Conservation (phyloP, 1,140 invertebrate genomes). For the Zaprionus tsacasi region DNA sequence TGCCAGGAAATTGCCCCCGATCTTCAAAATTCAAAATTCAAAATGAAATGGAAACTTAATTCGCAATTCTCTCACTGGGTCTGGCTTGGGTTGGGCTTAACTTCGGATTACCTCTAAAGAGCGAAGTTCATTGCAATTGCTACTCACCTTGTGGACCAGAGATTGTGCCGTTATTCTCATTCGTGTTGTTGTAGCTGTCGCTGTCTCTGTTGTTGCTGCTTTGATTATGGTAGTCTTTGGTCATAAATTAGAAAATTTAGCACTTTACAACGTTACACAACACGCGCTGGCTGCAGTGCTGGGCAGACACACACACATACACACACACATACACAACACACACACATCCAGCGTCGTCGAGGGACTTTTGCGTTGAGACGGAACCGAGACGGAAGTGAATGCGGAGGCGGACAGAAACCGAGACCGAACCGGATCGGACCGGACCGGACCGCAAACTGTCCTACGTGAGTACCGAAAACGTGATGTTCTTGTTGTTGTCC, state of each 20-base stretch:
- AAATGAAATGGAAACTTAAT: neutral
- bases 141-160: slow-evolving; percentile 61
- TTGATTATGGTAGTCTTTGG: slow-evolving; percentile 64
- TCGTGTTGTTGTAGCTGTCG: slow-evolving; percentile 26
- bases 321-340: slow-evolving; percentile 26
- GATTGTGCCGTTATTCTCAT: slow-evolving; percentile 45
- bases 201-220: slow-evolving; percentile 22
- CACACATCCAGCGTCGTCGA: neutral
- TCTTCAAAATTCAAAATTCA: neutral
- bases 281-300: slow-evolving; percentile 31
- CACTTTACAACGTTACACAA: slow-evolving; percentile 60
- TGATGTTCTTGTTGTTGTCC: slow-evolving; percentile 45
- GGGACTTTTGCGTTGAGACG: slow-evolving; percentile 23
- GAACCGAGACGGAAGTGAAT: neutral
- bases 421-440: slow-evolving; percentile 21
- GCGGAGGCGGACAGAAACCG: slow-evolving; percentile 18
- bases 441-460: slow-evolving; percentile 21
- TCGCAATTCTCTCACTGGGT: neutral
- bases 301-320: slow-evolving; percentile 21
- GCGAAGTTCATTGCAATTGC: slow-evolving; percentile 21
- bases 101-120: neutral
- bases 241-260: slow-evolving; percentile 78
- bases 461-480: slow-evolving; percentile 33
- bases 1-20: neutral
- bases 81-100: neutral